Conservation (phyloP, 2,113 vertebrate genomes). For the Mormyrus iriodes region DNA sequence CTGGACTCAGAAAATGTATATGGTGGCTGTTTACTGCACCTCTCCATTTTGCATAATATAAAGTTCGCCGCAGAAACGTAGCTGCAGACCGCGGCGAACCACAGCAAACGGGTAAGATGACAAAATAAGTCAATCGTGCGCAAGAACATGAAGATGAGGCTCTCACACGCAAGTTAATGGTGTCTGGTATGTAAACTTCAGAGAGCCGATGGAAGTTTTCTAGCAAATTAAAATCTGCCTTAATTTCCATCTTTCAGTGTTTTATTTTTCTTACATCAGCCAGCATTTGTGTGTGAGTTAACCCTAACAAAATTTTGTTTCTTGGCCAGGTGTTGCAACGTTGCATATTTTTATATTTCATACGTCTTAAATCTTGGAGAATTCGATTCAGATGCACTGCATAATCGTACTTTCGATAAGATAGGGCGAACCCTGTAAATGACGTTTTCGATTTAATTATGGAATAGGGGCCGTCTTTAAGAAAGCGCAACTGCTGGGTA, state of each 20-base stretch:
- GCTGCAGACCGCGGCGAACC: background rate
- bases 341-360: background rate
- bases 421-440: background rate
- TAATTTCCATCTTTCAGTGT: background rate
- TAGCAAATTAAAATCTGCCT: background rate
- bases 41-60: background rate
- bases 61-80: background rate
- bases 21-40: background rate
- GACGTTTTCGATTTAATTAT: background rate
- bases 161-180: background rate
- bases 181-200: background rate
- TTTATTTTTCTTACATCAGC: background rate
- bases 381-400: background rate
- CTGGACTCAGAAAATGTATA: background rate
- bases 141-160: background rate
- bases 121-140: background rate
- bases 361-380: background rate
- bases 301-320: background rate
- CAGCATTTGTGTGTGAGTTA: background rate
- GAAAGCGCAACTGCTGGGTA: background rate
- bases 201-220: background rate
- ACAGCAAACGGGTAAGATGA: background rate
- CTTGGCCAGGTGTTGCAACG: background rate
- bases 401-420: background rate
- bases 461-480: background rate